Percentiles rank a stretch among this genome's conserved stretches.
Conservation (phyloP, 2,888 invertebrate genomes). For the Automeris io region DNA sequence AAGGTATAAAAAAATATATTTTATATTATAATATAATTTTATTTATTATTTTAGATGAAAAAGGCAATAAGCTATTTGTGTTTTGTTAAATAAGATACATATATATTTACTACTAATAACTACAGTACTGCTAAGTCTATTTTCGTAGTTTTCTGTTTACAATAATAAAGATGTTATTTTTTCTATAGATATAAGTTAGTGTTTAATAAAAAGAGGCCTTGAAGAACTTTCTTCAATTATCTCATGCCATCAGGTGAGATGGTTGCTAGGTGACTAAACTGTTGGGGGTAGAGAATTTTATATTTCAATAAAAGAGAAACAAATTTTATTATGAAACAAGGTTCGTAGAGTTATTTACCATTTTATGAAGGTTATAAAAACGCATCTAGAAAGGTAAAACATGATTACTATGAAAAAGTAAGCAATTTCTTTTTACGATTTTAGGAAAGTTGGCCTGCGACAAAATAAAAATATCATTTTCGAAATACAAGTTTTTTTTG, state of each 20-base stretch:
- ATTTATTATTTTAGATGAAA: too few species aligned
- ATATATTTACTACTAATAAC: too few species aligned
- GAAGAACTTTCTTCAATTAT: not conserved
- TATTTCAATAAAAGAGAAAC: slow-evolving; percentile 9
- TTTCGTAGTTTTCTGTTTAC: too few species aligned
- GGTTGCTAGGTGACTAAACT: not conserved
- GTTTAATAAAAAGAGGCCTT: not conserved
- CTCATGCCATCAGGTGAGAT: not conserved
- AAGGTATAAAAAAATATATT: too few species aligned
- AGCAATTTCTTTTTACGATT: slow-evolving; percentile 6
- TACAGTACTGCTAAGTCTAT: too few species aligned
- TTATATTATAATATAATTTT: too few species aligned
- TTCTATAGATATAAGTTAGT: not conserved
- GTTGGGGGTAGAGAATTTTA: slow-evolving; percentile 3
- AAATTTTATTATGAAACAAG: slow-evolving; percentile 5
- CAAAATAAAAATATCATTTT: too few species aligned
- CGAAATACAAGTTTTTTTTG: too few species aligned
- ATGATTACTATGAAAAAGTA: slow-evolving; percentile 8
- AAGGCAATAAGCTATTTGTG: too few species aligned
- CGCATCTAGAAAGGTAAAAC: slow-evolving; percentile 7
- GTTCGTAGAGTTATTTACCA: slow-evolving; percentile 5
- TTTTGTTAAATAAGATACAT: too few species aligned
- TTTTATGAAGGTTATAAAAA: slow-evolving; percentile 10
- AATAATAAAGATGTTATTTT: too few species aligned
- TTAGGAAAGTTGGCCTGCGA: not conserved